Percentiles rank a stretch among this genome's conserved stretches.
Conservation (phyloP, 2,888 invertebrate species). For the Seira musarum region DNA sequence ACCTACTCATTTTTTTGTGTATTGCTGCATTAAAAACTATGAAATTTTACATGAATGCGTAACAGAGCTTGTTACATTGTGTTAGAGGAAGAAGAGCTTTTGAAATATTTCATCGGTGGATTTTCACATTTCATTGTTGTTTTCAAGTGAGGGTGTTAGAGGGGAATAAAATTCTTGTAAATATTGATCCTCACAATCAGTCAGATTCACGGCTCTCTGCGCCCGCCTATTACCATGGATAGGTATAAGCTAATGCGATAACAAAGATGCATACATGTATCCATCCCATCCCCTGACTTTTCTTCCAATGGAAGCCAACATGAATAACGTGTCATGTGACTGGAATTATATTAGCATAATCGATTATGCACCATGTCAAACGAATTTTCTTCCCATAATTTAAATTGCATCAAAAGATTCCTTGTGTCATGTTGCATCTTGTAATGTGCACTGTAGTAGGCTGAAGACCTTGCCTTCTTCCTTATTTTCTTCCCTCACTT, state of each 20-base stretch:
- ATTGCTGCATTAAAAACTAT: conserved; percentile 2
- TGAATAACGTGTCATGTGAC: neutral
- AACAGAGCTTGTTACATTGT: neutral
- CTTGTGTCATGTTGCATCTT: neutral
- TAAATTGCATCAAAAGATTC: neutral
- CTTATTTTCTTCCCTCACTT: too few relatives aligned
- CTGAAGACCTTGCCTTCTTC: too few relatives aligned
- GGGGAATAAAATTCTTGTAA: neutral
- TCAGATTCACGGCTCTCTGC: neutral
- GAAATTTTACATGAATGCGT: conserved; percentile 2
- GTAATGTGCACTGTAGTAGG: too few relatives aligned
- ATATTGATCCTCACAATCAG: conserved; percentile 10
- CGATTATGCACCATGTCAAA: conserved; percentile 4
- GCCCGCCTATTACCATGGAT: neutral
- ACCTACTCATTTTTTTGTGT: conserved; percentile 1
- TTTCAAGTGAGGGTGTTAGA: neutral
- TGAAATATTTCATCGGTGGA: too few relatives aligned
- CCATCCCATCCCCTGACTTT: too few relatives aligned
- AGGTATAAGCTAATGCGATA: too few relatives aligned
- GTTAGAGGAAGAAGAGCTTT: too few relatives aligned
- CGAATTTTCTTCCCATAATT: neutral
- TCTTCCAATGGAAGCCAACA: too few relatives aligned
- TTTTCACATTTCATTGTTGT: neutral
- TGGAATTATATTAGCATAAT: neutral
- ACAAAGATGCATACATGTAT: too few relatives aligned